phyloP scores from a whole-genome alignment of 35 echinoderm and acorn worm genomes.

The Ptychodera flava region DNA sequence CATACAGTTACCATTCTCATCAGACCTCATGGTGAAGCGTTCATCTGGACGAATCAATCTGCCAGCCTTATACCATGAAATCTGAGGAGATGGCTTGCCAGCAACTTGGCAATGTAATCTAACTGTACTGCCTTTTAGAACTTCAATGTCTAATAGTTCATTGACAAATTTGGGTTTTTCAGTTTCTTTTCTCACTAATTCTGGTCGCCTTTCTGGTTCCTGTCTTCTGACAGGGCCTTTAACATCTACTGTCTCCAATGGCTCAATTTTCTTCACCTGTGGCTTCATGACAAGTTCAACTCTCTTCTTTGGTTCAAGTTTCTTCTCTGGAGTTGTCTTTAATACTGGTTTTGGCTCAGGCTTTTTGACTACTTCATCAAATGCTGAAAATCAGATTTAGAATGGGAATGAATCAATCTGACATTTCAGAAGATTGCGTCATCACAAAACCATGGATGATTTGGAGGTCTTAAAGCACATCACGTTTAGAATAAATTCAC shows the following conservation, averaged over 20 bases:
- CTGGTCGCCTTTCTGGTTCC: neutral
- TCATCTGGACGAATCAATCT: conserved; percentile 83
- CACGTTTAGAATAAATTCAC: too few relatives aligned
- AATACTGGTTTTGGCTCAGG: neutral
- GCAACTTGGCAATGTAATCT: conserved; percentile 88
- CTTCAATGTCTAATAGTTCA: conserved; percentile 97
- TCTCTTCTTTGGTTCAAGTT: neutral
- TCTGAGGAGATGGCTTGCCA: conserved; percentile 57
- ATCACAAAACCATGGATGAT: too few relatives aligned
- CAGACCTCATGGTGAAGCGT: conserved; percentile 79
- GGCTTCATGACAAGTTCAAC: neutral
- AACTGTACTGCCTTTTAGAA: conserved; percentile 79
- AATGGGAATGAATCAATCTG: too few relatives aligned
- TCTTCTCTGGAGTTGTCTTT: neutral
- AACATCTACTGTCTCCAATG: too few relatives aligned
- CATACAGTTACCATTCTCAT: conserved; percentile 93
- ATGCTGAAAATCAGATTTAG: neutral
- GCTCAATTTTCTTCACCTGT: neutral
- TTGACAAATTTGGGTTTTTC: conserved; percentile 74
- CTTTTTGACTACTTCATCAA: neutral
- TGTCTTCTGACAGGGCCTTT: too few relatives aligned
- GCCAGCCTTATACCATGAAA: conserved; percentile 89
- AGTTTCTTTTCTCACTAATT: neutral
- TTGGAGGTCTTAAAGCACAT: too few relatives aligned
- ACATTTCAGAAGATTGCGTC: too few relatives aligned